phyloP scores from a whole-genome alignment of 1,140 invertebrate species.

The Monochamus saltuarius region DNA sequence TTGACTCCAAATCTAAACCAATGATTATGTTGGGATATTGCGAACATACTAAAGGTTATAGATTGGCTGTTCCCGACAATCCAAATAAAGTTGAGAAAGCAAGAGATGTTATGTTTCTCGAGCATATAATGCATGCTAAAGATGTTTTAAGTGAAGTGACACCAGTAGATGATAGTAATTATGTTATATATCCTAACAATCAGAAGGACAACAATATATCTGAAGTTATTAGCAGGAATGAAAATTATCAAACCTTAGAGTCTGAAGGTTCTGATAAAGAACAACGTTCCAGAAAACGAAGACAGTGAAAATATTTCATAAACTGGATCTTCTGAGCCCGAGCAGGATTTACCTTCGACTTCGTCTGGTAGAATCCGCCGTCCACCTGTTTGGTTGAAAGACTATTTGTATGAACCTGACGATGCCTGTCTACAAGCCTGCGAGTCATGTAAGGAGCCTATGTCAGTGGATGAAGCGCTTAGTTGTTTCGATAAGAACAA shows the following conservation, averaged over 20 bases:
- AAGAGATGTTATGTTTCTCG: neutral
- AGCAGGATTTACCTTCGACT: neutral
- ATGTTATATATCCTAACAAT: too few relatives aligned
- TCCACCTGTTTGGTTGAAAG: neutral
- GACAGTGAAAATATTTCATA: too few relatives aligned
- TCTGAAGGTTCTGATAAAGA: too few relatives aligned
- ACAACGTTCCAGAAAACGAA: too few relatives aligned
- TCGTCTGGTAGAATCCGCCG: neutral
- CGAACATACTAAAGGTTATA: constrained; percentile 6
- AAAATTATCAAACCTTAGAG: too few relatives aligned
- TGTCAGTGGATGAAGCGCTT: neutral
- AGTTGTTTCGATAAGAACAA: neutral
- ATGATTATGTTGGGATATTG: constrained; percentile 4
- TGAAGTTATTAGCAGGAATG: too few relatives aligned
- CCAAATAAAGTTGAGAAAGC: neutral
- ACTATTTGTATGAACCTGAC: constrained; percentile 2
- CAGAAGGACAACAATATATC: too few relatives aligned
- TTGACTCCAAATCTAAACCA: constrained; percentile 6
- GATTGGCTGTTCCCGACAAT: neutral
- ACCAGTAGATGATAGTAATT: too few relatives aligned
- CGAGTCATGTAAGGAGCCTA: too few relatives aligned
- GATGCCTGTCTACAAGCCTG: neutral
- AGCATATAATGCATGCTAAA: too few relatives aligned
- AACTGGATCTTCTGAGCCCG: too few relatives aligned
- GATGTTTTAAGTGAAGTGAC: too few relatives aligned